Conservation (phyloP, 2,797 vertebrate genomes). For the Platalea minor region DNA sequence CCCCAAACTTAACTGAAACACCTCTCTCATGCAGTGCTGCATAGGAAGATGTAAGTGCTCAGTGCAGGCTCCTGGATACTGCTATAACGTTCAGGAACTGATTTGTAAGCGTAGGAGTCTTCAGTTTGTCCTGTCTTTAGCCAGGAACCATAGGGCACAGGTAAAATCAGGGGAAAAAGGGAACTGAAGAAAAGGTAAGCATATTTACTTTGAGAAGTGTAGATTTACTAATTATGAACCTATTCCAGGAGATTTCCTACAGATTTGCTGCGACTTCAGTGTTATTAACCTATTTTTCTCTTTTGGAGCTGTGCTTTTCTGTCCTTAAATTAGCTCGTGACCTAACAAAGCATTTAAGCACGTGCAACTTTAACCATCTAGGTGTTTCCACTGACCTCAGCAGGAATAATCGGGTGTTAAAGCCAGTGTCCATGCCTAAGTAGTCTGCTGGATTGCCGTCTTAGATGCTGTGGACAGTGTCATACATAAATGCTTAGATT, state of each 20-base stretch:
- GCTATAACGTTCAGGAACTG: neutral
- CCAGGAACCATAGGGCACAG: neutral
- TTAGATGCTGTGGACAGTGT: neutral
- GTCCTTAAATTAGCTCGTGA: slow-evolving; percentile 3
- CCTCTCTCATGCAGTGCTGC: neutral
- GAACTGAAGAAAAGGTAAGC: neutral
- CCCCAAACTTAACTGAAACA: neutral
- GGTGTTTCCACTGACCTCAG: slow-evolving; percentile 24
- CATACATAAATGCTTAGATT: neutral
- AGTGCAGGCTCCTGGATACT: neutral
- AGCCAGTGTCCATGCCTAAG: neutral
- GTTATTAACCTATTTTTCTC: slow-evolving; percentile 18
- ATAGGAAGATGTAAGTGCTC: neutral
- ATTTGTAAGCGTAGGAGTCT: neutral
- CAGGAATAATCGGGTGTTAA: neutral
- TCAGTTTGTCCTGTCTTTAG: neutral
- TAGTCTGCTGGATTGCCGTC: neutral
- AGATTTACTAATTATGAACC: neutral
- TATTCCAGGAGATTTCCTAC: neutral
- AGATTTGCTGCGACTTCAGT: neutral
- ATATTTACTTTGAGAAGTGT: neutral
- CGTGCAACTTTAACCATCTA: neutral
- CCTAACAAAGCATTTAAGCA: neutral
- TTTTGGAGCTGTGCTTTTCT: neutral
- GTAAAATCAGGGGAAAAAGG: neutral